Percentiles rank a stretch among this genome's conserved stretches.
These are phyloP conservation scores for Camarhynchus parvulus DNA, from an alignment of 2,113 vertebrate genomes.

Conservation along the genomic window DNA sequence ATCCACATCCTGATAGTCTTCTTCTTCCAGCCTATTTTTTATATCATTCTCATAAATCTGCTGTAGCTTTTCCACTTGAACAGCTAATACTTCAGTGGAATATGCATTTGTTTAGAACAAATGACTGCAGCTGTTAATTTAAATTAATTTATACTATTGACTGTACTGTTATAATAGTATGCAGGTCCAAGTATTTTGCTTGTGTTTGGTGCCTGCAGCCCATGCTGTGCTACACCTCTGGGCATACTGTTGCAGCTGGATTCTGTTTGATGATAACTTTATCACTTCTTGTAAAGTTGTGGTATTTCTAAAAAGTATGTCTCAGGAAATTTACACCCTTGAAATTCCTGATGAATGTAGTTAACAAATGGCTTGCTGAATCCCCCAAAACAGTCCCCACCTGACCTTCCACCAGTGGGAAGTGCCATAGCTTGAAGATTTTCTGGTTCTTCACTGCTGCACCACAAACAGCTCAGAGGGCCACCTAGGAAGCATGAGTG, in stretches of 20 bases:
- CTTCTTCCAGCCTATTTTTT: neutral
- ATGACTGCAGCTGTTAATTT: neutral
- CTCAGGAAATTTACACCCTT: neutral
- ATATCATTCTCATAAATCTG: neutral
- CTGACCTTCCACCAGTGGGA: neutral
- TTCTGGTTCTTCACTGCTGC: neutral
- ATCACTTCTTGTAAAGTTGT: neutral
- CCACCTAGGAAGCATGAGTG: neutral
- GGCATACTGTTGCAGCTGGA: neutral
- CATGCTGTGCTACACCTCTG: neutral
- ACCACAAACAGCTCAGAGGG: neutral
- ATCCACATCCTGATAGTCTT: neutral
- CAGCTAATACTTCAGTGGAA: neutral
- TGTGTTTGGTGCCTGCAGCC: neutral
- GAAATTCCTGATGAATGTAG: neutral
- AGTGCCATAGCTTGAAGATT: neutral
- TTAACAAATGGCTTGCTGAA: neutral
- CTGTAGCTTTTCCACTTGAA: neutral
- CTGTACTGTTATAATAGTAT: neutral
- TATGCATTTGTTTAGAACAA: neutral
- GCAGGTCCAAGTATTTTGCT: neutral
- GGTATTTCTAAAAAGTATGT: neutral
- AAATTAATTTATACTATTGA: neutral
- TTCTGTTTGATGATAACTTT: neutral
- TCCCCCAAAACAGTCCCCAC: neutral